Base-by-base conservation (phyloP, 2,888 invertebrate genomes). In the Cantharis rustica region DNA sequence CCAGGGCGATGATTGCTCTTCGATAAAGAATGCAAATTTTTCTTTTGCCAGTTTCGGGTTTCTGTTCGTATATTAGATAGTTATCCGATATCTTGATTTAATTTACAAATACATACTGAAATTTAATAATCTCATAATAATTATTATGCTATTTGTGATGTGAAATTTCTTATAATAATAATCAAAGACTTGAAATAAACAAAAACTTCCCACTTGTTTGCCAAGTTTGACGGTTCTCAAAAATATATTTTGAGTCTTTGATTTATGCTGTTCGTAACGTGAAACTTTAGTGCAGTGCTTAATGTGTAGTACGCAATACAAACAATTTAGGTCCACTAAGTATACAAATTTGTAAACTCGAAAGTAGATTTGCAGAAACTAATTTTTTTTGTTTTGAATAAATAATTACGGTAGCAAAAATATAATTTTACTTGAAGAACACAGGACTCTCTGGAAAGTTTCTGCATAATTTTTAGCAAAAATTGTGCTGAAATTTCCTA, bases 311-410 rank as follows among this genome's bases (percentile, higher is more conserved):
- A 73, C 72, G 77, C 74, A 77, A 77, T 77, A 69, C 74, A 69
- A 77, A 74, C 74, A 64, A 69, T 77, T 77, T 77, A 77, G 77
- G 61, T 61, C 72, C 69, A 77, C 74, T 23, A 69, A 62, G 72
- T 69, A 71, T 69, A 23, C 4, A 72, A 69, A 74, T 31, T 72
- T 69, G 72, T 61, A 63, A 71, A 71, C 61, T 75, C 74, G 72
- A 72, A 20, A 47, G 64, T 27, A 72, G 63, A 16, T 7, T 16
- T 69, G n/a, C 26, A 31, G 2, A n/a, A 69, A 27, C 15, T 68
- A 23, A 23, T 23, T 9, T 68, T n/a, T 15, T 68, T 68, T 20
- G 11, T 17, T 23, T n/a, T 20, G 23, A 26, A 15, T 20, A n/a
- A 3, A 23, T 26, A 20, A 31, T 26, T 68, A 10, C 31, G 13